Conservation (phyloP, 2,113 vertebrate species). For the Cyanistes caeruleus region DNA sequence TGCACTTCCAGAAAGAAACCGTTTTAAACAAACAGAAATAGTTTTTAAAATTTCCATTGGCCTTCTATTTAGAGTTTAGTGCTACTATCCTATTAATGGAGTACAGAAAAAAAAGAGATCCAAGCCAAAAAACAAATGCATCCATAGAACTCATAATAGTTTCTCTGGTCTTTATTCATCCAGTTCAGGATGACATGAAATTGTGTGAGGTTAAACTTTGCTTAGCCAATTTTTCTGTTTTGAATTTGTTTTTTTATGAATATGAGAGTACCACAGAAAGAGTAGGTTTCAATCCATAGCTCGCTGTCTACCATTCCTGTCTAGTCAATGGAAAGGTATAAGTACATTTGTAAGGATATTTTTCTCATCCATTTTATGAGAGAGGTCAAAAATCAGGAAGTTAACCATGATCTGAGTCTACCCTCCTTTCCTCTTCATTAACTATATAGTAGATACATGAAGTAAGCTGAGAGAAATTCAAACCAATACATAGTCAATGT, state of each 20-base stretch:
- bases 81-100: not conserved
- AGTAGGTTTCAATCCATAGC: not conserved
- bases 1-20: not conserved
- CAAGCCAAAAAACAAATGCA: not conserved
- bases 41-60: not conserved
- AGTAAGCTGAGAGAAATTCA: not conserved
- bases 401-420: not conserved
- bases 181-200: not conserved
- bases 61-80: not conserved
- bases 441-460: not conserved
- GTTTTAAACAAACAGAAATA: not conserved
- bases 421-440: not conserved
- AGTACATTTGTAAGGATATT: not conserved
- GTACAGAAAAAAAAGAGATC: not conserved
- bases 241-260: not conserved
- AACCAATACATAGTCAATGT: not conserved
- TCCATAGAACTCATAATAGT: rapidly evolving
- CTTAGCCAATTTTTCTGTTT: not conserved
- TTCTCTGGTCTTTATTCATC: not conserved
- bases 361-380: not conserved
- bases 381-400: not conserved
- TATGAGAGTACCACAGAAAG: not conserved
- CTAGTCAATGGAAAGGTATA: not conserved
- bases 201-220: not conserved
- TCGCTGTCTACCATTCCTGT: not conserved